phyloP scores from a whole-genome alignment of 2,888 invertebrate species.

The Rambutsinella grinnellia region DNA sequence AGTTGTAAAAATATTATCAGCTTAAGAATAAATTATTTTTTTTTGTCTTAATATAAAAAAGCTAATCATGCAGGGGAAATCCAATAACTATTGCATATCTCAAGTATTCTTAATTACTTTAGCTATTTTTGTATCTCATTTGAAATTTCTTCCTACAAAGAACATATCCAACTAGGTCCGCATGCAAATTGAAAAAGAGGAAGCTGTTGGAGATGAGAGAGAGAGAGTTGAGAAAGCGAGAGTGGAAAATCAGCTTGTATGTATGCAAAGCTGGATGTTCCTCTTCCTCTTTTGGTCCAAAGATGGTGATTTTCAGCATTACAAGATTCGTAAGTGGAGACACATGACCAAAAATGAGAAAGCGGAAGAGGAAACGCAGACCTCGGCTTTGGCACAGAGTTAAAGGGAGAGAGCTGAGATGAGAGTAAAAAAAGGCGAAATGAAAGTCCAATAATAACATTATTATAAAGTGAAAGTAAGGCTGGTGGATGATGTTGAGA shows the following conservation, averaged over 20 bases:
- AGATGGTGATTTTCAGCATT: too few species aligned
- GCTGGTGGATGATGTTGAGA: not conserved
- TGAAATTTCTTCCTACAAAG: not conserved
- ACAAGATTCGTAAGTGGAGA: not conserved
- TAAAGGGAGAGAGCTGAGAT: not conserved
- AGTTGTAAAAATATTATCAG: too few species aligned
- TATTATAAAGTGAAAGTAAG: slow-evolving; percentile 34
- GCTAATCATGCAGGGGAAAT: too few species aligned
- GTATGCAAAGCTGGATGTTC: not conserved
- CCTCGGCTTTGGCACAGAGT: too few species aligned
- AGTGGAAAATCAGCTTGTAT: slow-evolving; percentile 5
- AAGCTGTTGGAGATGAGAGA: not conserved
- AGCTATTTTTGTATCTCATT: slow-evolving; percentile 5
- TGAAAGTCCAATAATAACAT: slow-evolving; percentile 30
- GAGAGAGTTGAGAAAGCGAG: slow-evolving; percentile 1
- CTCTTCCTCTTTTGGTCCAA: slow-evolving; percentile 14
- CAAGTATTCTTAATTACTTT: slow-evolving; percentile 41
- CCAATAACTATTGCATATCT: slow-evolving; percentile 1
- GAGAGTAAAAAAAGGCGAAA: slow-evolving; percentile 21
- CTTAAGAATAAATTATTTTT: too few species aligned
- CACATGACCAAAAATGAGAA: not conserved
- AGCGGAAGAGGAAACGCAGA: too few species aligned
- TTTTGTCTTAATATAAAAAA: too few species aligned
- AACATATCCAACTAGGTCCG: slow-evolving; percentile 9
- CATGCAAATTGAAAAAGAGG: slow-evolving; percentile 36